These are phyloP conservation scores for Muschampia plurimacula DNA, from an alignment of 2,888 invertebrate genomes.

Conservation along the genomic window DNA sequence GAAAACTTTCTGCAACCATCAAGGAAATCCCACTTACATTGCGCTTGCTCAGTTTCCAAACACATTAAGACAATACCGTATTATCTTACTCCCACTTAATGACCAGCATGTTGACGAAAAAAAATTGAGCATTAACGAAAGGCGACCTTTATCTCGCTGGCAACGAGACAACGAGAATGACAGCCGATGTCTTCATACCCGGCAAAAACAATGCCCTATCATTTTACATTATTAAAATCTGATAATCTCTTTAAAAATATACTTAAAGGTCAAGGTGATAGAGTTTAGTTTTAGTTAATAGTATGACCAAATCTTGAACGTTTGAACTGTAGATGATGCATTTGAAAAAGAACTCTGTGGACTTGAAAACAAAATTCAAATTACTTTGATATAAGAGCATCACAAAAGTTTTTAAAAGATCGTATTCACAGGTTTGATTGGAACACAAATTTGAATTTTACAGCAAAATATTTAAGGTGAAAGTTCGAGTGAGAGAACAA, in stretches of 20 bases:
- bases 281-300: slow-evolving; percentile 35
- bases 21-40: slow-evolving; percentile 19
- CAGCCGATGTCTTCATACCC: slow-evolving; percentile 80
- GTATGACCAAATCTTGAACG: neutral
- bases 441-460: slow-evolving; percentile 42
- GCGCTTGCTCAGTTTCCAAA: slow-evolving; percentile 33
- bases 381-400: slow-evolving; percentile 41
- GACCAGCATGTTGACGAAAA: slow-evolving; percentile 41
- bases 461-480: rapidly evolving
- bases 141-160: slow-evolving; percentile 64
- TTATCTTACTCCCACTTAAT: slow-evolving; percentile 48
- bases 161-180: slow-evolving; percentile 53
- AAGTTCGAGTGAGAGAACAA: slow-evolving; percentile 44
- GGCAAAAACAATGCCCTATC: slow-evolving; percentile 79
- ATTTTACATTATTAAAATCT: slow-evolving; percentile 69
- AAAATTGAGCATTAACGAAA: slow-evolving; percentile 61
- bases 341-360: slow-evolving; percentile 7
- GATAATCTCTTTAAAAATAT: slow-evolving; percentile 42
- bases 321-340: neutral
- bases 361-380: slow-evolving; percentile 42
- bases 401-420: slow-evolving; percentile 49
- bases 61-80: slow-evolving; percentile 37
- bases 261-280: slow-evolving; percentile 31
- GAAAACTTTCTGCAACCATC: neutral
- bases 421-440: slow-evolving; percentile 37